A percentile compares a stretch with the other conserved stretches of the same genome.
phyloP scores from a whole-genome alignment of 1,140 invertebrate genomes.

The Drosophila lini region DNA sequence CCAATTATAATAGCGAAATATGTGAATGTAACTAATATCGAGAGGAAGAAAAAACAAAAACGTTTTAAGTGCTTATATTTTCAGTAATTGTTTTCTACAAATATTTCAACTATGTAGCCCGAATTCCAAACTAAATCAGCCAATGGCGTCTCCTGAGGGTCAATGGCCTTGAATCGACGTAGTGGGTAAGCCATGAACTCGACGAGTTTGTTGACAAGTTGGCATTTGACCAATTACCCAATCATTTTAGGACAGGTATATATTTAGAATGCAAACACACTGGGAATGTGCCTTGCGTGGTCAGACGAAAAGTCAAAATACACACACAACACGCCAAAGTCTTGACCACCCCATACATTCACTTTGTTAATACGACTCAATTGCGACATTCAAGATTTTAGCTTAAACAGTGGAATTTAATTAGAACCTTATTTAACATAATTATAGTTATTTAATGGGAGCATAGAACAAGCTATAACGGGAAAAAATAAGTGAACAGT shows the following conservation, averaged over 20 bases:
- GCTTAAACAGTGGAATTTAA: conserved; percentile 14
- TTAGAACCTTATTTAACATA: conserved; percentile 38
- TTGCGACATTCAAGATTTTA: conserved; percentile 39
- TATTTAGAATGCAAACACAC: conserved; percentile 35
- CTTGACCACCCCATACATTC: neutral
- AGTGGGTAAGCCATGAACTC: neutral
- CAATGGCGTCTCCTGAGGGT: conserved; percentile 6
- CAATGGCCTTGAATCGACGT: conserved; percentile 6
- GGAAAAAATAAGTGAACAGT: neutral
- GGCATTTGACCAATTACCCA: conserved; percentile 37
- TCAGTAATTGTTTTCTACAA: neutral
- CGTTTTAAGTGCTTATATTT: neutral
- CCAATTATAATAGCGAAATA: neutral
- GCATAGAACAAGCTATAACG: neutral
- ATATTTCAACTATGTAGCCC: neutral
- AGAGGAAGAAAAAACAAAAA: neutral
- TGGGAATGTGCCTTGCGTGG: conserved; percentile 12
- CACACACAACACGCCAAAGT: conserved; percentile 30
- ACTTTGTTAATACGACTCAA: conserved; percentile 24
- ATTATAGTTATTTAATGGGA: conserved; percentile 51
- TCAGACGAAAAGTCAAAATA: conserved; percentile 12
- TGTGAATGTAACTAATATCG: neutral
- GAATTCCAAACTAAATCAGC: neutral
- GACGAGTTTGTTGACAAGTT: conserved; percentile 38
- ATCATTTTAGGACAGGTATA: conserved; percentile 22